Conservation (phyloP, 2,888 invertebrate species). For the Clivina fossor region DNA sequence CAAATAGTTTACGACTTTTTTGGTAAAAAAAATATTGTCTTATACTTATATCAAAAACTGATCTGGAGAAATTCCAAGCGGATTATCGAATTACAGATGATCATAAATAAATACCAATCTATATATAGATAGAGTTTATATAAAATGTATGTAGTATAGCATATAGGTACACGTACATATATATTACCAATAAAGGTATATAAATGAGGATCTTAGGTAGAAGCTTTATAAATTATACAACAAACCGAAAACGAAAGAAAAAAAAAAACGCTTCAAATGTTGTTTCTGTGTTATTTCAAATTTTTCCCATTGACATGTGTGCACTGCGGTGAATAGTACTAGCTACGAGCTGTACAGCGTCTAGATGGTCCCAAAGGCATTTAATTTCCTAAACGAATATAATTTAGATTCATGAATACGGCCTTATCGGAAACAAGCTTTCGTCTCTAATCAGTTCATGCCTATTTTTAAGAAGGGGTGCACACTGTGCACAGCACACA, state of each 20-base stretch:
- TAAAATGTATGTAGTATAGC: not conserved
- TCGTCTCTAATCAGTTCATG: no score
- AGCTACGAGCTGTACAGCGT: slow-evolving; percentile 1
- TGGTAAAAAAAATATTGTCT: no score
- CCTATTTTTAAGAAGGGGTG: no score
- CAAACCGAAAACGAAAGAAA: slow-evolving; percentile 22
- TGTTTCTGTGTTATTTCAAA: slow-evolving; percentile 13
- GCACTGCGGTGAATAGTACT: slow-evolving; percentile 7
- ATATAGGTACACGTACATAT: not conserved
- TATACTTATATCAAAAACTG: no score
- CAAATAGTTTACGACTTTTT: no score
- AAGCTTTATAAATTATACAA: slow-evolving; percentile 4
- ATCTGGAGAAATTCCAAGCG: no score
- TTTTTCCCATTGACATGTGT: slow-evolving; percentile 22
- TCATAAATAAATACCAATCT: no score
- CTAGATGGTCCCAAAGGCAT: slow-evolving; percentile 21
- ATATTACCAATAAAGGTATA: not conserved
- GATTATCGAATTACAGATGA: no score
- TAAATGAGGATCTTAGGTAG: not conserved
- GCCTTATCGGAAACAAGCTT: slow-evolving; percentile 26
- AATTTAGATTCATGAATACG: slow-evolving; percentile 29
- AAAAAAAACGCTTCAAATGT: slow-evolving; percentile 17
- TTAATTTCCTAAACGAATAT: slow-evolving; percentile 27
- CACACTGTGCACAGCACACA: no score
- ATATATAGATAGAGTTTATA: not conserved